phyloP scores from a whole-genome alignment of 2,113 vertebrate genomes.

The Harpagus bidentatus region DNA sequence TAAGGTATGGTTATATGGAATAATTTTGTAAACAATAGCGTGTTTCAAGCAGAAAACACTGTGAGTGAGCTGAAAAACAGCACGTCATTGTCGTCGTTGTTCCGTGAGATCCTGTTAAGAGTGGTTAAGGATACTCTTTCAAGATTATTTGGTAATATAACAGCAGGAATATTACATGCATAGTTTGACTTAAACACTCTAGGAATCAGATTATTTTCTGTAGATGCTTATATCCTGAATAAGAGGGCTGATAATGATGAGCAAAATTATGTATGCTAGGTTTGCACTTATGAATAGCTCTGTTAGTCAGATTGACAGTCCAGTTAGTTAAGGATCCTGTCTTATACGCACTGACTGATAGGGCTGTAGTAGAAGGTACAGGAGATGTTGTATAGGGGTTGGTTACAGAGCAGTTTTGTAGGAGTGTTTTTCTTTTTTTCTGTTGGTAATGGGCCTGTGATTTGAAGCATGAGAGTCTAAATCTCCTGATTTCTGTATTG shows the following conservation, averaged over 20 bases:
- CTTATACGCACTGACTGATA: background rate
- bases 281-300: background rate
- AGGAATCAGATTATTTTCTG: background rate
- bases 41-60: background rate
- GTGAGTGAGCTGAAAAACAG: background rate
- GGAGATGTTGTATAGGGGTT: background rate
- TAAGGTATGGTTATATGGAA: background rate
- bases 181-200: background rate
- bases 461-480: background rate
- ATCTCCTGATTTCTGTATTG: background rate
- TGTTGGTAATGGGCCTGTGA: background rate
- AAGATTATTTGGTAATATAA: background rate
- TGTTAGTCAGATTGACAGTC: background rate
- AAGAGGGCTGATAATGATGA: background rate
- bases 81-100: rapidly evolving
- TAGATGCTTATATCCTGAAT: background rate
- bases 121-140: background rate
- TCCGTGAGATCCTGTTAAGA: background rate
- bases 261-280: rapidly evolving
- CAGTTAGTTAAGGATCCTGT: background rate
- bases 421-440: background rate
- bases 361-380: background rate
- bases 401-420: background rate
- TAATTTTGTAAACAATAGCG: background rate
- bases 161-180: background rate